Conservation (phyloP, 1,140 invertebrate species). For the Aplysia californica region DNA sequence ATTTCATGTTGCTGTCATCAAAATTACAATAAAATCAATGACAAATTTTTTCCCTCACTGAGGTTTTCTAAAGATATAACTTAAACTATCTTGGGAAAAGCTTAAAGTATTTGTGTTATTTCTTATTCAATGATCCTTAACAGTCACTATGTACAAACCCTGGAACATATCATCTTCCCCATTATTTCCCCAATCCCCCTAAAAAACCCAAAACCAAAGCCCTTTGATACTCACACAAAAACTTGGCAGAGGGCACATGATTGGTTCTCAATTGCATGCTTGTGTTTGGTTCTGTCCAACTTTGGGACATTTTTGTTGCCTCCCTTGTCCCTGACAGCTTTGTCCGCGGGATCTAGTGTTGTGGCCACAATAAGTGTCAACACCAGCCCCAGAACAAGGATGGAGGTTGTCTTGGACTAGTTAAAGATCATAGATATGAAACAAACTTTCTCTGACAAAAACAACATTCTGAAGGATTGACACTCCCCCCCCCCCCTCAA, state of each 20-base stretch:
- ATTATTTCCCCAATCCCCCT: too few species aligned
- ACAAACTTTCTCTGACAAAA: not conserved
- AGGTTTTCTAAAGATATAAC: too few species aligned
- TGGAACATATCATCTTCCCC: too few species aligned
- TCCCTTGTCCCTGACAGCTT: slow-evolving; percentile 63
- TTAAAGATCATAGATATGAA: slow-evolving; percentile 18
- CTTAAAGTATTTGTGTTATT: too few species aligned
- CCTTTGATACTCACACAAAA: slow-evolving; percentile 70
- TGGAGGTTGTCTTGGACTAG: slow-evolving; percentile 65
- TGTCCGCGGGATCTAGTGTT: slow-evolving; percentile 88
- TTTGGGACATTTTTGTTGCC: slow-evolving; percentile 55
- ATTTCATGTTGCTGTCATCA: too few species aligned
- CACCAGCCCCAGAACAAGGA: slow-evolving; percentile 76
- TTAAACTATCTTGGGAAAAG: too few species aligned
- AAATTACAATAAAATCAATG: too few species aligned
- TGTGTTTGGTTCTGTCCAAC: slow-evolving; percentile 87
- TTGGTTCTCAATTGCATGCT: slow-evolving; percentile 95
- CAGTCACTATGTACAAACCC: too few species aligned
- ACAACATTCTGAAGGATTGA: not conserved
- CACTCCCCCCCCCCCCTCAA: not conserved
- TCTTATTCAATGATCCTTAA: too few species aligned
- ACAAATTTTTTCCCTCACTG: too few species aligned
- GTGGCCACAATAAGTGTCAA: slow-evolving; percentile 80
- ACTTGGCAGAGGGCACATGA: slow-evolving; percentile 94
- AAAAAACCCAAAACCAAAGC: too few species aligned